Evolutionary conservation across 2,888 invertebrate genomes (phyloP), one percentile per base, ranked within the genome.

Genomic region (Gisinianus flammeolus): DNA sequence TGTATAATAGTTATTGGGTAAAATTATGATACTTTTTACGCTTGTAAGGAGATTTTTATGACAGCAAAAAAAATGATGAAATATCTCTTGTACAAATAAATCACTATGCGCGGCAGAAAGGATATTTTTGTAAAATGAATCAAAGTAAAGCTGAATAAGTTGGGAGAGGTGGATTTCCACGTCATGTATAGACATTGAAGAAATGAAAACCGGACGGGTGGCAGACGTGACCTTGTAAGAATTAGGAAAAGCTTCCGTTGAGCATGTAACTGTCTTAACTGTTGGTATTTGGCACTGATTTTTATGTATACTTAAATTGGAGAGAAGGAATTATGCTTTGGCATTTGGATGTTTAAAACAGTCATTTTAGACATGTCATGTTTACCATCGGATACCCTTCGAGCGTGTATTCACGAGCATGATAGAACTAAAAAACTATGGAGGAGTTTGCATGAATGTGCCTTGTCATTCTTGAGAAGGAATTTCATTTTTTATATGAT

Each of bases 181-280:
- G n/a, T n/a, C n/a, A n/a, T n/a, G n/a, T n/a, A n/a, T n/a, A n/a
- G n/a, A n/a, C n/a, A n/a, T n/a, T n/a, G n/a, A n/a, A n/a, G n/a
- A 62, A 56, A n/a, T 68, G 24, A 19, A 33, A 52, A 52, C 66
- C 66, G 74, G 67, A 74, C 54, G 66, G 74, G 54, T 74, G 64
- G 44, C 54, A 74, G 28, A 62, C 73, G 33, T 67, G 74, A 44
- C 54, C 71, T 70, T 54, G 62, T 58, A 58, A 73, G 33, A 73
- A 73, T 73, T 73, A 73, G 31, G 35, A 3, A n/a, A 56, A 58
- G 58, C 31, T 73, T 58, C 62, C 58, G 30, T 64, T 69, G n/a
- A 5, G 19, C 31, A 35, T 44, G 26, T 66, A 66, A 62, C 35
- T 71, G 26, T 71, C 71, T 70, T 52, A 35, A 22, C 68, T 68